These are phyloP conservation scores for Hozukius guyotensis DNA, from an alignment of 2,797 vertebrate genomes.

Conservation along the genomic window DNA sequence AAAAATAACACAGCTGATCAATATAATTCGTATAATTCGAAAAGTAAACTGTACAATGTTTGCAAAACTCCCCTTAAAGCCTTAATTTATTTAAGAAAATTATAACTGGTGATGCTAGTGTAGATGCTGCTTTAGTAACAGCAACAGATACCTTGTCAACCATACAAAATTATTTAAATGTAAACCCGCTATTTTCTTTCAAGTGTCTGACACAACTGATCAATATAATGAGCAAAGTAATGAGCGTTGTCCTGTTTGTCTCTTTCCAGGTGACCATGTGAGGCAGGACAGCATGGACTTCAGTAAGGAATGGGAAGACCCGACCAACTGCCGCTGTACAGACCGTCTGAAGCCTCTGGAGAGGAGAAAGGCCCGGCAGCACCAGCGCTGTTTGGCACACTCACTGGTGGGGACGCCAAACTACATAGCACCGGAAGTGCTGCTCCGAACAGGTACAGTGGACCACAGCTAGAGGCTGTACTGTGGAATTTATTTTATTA, in stretches of 20 bases:
- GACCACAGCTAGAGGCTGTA: not conserved
- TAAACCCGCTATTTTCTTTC: not conserved
- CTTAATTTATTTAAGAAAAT: conserved; percentile 82
- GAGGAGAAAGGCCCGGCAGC: conserved; percentile 92
- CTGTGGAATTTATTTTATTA: not conserved
- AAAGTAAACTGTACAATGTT: conserved; percentile 10
- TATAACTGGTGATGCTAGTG: conserved; percentile 58
- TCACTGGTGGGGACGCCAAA: conserved; percentile 97
- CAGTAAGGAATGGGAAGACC: conserved; percentile 97
- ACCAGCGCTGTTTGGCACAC: conserved; percentile 96
- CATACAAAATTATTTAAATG: not conserved
- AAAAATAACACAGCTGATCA: no score
- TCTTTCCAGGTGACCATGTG: conserved; percentile 89
- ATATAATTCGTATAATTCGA: no score
- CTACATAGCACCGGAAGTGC: conserved; percentile 96
- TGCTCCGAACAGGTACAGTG: conserved; percentile 90
- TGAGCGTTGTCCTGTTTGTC: not conserved
- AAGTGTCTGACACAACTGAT: not conserved
- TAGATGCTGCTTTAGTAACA: conserved; percentile 51
- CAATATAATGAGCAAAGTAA: no score
- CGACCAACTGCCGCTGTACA: conserved; percentile 91
- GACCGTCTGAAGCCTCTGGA: conserved; percentile 95
- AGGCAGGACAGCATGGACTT: conserved; percentile 99
- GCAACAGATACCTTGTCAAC: no score
- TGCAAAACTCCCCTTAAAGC: conserved; percentile 51